A percentile compares a stretch with the other conserved stretches of the same genome.
These are phyloP conservation scores for Vulpes lagopus DNA, from an alignment of 2,113 vertebrate genomes.

Conservation along the genomic window DNA sequence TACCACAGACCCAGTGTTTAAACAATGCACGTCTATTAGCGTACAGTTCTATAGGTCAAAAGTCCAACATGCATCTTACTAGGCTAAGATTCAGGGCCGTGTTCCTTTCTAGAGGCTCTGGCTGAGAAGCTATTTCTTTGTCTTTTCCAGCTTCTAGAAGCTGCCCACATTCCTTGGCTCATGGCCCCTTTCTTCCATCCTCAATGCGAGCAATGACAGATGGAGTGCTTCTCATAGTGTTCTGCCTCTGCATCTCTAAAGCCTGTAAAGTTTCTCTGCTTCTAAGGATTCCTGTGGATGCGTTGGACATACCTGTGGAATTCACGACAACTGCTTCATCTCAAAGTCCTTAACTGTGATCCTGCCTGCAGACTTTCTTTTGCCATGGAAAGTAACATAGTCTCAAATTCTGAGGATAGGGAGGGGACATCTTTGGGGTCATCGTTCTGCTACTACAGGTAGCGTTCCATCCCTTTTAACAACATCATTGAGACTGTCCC, in stretches of 20 bases:
- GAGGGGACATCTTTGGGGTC: not conserved
- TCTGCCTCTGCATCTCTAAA: not conserved
- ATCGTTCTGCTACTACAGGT: not conserved
- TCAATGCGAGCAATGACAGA: not conserved
- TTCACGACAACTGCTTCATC: not conserved
- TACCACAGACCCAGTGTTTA: not conserved
- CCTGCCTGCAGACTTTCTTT: not conserved
- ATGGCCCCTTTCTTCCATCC: not conserved
- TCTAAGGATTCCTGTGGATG: not conserved
- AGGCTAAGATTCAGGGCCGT: not conserved
- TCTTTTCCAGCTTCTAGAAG: not conserved
- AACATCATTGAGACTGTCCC: not conserved
- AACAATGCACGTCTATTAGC: not conserved
- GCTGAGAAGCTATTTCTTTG: not conserved
- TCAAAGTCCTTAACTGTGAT: not conserved
- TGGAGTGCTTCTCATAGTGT: not conserved
- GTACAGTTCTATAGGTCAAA: not conserved
- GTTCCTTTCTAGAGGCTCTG: not conserved
- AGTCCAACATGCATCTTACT: not conserved
- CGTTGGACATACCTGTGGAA: not conserved
- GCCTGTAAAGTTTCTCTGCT: not conserved
- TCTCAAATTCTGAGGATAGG: not conserved
- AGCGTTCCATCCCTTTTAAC: not conserved
- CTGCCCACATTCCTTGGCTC: not conserved
- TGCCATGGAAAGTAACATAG: not conserved